A percentile compares a stretch with the other conserved stretches of the same genome.
phyloP scores from a whole-genome alignment of 2,113 vertebrate genomes.

The Dromaius novaehollandiae region DNA sequence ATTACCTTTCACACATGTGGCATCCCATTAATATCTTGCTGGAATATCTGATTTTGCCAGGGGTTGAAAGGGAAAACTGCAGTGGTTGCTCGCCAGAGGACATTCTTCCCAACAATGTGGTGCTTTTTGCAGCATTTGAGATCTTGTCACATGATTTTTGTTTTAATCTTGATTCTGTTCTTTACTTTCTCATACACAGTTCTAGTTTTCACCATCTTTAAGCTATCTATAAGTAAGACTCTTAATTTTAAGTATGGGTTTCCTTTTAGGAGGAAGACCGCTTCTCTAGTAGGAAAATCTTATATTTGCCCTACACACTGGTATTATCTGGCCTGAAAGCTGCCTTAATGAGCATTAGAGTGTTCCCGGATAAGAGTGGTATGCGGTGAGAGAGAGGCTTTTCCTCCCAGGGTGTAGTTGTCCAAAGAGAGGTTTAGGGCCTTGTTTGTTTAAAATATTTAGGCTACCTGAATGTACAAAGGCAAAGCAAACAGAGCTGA shows the following conservation, averaged over 20 bases:
- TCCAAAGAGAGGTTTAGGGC: not conserved
- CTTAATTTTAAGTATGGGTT: not conserved
- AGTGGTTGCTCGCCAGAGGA: not conserved
- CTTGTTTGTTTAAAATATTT: not conserved
- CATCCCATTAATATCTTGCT: not conserved
- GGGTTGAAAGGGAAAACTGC: not conserved
- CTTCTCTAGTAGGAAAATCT: not conserved
- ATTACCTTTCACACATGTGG: not conserved
- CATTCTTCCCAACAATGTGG: rapidly evolving
- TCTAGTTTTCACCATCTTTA: not conserved
- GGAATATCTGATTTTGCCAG: not conserved
- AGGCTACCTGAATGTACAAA: not conserved
- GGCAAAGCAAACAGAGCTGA: not conserved
- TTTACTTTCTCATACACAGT: rapidly evolving
- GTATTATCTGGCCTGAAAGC: not conserved
- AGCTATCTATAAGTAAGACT: not conserved
- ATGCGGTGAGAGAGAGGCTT: not conserved
- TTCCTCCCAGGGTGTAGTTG: not conserved
- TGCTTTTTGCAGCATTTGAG: not conserved
- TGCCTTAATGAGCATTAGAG: not conserved
- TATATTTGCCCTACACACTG: not conserved
- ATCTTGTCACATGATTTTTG: not conserved
- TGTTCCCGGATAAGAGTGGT: not conserved
- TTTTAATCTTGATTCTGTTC: not conserved
- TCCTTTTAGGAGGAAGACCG: not conserved